These are phyloP conservation scores for Pipistrellus kuhlii DNA, from an alignment of 2,797 vertebrate genomes.

Conservation along the genomic window DNA sequence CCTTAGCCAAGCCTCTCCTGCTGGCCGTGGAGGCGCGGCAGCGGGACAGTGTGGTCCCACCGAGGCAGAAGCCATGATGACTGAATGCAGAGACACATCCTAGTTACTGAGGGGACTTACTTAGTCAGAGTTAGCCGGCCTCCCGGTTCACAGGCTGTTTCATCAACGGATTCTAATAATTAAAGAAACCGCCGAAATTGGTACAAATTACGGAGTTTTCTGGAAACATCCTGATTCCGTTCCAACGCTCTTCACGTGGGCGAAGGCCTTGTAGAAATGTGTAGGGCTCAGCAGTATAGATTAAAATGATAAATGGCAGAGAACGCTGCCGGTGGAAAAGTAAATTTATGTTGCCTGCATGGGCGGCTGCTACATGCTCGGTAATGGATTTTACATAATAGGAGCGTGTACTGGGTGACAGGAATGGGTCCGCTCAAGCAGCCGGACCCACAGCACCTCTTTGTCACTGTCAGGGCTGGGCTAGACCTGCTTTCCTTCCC, in stretches of 20 bases:
- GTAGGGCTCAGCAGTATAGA: constrained; percentile 74
- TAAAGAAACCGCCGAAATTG: not conserved
- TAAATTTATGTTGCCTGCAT: constrained; percentile 83
- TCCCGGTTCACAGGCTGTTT: not conserved
- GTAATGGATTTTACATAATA: constrained; percentile 83
- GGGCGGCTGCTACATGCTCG: constrained; percentile 83
- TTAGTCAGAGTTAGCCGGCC: not conserved
- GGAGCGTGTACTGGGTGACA: constrained; percentile 79
- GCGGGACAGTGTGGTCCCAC: no score
- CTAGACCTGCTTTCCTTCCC: constrained; percentile 61
- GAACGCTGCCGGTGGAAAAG: constrained; percentile 80
- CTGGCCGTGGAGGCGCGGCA: no score
- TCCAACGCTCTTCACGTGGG: constrained; percentile 65
- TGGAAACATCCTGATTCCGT: constrained; percentile 64
- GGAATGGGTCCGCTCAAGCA: constrained; percentile 75
- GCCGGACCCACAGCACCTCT: constrained; percentile 70
- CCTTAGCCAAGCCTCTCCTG: no score
- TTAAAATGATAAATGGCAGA: constrained; percentile 85
- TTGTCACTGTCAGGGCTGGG: constrained; percentile 76
- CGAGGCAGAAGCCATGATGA: not conserved
- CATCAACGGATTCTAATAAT: not conserved
- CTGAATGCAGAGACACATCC: not conserved
- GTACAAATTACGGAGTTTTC: constrained; percentile 43
- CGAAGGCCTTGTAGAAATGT: constrained; percentile 67
- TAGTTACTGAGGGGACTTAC: not conserved